These are phyloP conservation scores for Harpagus bidentatus DNA, from an alignment of 2,113 vertebrate genomes.

Conservation along the genomic window DNA sequence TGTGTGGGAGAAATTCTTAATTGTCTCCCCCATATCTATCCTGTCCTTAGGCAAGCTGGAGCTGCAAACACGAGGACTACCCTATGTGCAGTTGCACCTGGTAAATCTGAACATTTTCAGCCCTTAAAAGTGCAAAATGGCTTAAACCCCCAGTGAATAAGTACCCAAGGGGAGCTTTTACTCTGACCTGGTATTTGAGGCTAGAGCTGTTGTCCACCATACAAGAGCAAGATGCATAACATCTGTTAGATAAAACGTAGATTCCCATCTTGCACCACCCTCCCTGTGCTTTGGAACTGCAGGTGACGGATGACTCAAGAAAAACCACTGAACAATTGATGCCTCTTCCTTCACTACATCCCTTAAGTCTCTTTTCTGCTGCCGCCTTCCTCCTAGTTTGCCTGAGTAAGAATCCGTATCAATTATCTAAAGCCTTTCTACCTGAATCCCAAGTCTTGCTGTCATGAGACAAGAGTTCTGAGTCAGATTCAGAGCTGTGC, in stretches of 20 bases:
- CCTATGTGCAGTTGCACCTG: constrained; percentile 24
- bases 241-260: neutral
- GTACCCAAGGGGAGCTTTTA: neutral
- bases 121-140: neutral
- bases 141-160: neutral
- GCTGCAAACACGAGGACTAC: constrained; percentile 16
- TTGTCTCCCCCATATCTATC: neutral
- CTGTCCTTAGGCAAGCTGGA: constrained; percentile 30
- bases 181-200: neutral
- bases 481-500: constrained; percentile 43
- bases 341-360: neutral
- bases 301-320: neutral
- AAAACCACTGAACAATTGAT: neutral
- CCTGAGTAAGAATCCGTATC: neutral
- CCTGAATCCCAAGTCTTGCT: neutral
- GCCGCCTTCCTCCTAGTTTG: neutral
- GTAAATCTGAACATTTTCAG: constrained; percentile 49
- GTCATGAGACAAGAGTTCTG: constrained; percentile 12
- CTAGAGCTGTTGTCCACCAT: neutral
- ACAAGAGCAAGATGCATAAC: neutral
- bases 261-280: neutral
- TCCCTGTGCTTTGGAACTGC: neutral
- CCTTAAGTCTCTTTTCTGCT: neutral
- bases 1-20: neutral
- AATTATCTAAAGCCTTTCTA: constrained; percentile 40